phyloP scores from a whole-genome alignment of 2,113 vertebrate genomes.

The Mixornis gularis region DNA sequence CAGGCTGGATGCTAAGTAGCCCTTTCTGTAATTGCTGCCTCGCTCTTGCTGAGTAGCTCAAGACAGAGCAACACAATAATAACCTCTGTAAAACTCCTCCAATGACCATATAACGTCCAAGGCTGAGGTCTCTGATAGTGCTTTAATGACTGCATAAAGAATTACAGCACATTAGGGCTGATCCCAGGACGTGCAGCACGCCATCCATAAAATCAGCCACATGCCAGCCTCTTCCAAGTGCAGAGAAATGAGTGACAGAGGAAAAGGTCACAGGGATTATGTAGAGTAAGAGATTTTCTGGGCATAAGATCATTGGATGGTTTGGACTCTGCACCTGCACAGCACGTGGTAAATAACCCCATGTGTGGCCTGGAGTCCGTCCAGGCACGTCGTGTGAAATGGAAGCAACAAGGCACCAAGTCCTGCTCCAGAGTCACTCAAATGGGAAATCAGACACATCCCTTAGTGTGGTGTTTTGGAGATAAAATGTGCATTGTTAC shows the following conservation, averaged over 20 bases:
- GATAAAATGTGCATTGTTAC: background rate
- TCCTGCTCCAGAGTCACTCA: background rate
- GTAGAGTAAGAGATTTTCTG: background rate
- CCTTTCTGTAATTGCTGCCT: background rate
- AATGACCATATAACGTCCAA: background rate
- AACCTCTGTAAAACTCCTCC: background rate
- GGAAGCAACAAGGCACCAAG: background rate
- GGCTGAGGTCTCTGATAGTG: background rate
- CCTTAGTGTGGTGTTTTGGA: background rate
- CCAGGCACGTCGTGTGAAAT: background rate
- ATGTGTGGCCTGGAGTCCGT: background rate
- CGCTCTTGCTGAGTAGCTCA: rapidly evolving
- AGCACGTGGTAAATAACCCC: background rate
- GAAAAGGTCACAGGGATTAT: background rate
- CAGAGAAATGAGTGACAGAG: background rate
- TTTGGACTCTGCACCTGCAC: background rate
- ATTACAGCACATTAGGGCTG: background rate
- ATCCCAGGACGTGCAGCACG: background rate
- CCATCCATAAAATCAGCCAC: background rate
- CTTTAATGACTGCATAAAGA: background rate
- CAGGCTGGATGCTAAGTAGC: background rate
- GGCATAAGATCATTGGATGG: background rate
- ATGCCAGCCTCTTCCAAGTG: background rate
- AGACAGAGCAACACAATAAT: background rate
- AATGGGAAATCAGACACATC: background rate